These are phyloP conservation scores for Microctonus aethiopoides DNA, from an alignment of 2,888 invertebrate genomes.

Conservation along the genomic window DNA sequence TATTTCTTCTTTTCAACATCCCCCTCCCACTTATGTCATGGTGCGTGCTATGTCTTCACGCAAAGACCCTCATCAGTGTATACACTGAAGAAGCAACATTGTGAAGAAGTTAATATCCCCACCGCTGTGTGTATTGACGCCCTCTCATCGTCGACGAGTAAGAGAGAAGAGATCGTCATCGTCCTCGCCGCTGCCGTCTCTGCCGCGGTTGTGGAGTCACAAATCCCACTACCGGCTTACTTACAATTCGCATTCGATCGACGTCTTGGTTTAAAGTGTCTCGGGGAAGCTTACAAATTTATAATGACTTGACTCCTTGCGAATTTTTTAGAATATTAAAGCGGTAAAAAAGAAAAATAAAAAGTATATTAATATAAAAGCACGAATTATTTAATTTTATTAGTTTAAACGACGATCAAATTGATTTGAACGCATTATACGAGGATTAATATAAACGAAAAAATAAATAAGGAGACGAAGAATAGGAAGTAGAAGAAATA, in stretches of 20 bases:
- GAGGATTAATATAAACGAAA: conserved; percentile 24
- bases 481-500: conserved; percentile 18
- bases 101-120: conserved; percentile 27
- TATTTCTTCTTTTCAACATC: conserved; percentile 4
- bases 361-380: conserved; percentile 34
- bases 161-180: conserved; percentile 19
- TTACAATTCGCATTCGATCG: conserved; percentile 93
- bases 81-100: conserved; percentile 27
- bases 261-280: conserved; percentile 80
- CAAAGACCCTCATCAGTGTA: background rate
- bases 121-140: background rate
- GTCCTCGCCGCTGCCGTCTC: background rate
- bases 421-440: conserved; percentile 26
- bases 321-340: conserved; percentile 69
- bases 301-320: conserved; percentile 84
- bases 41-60: background rate
- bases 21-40: background rate
- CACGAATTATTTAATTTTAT: conserved; percentile 19
- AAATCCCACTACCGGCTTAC: conserved; percentile 78
- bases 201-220: conserved; percentile 10
- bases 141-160: conserved; percentile 20
- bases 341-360: conserved; percentile 43
- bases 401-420: conserved; percentile 27
- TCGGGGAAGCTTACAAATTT: conserved; percentile 71
- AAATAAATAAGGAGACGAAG: conserved; percentile 3